Percentiles rank a stretch among this genome's conserved stretches.
Evolutionary conservation across 2,888 invertebrate species (phyloP).

Genomic region (Phyllotreta striolata): DNA sequence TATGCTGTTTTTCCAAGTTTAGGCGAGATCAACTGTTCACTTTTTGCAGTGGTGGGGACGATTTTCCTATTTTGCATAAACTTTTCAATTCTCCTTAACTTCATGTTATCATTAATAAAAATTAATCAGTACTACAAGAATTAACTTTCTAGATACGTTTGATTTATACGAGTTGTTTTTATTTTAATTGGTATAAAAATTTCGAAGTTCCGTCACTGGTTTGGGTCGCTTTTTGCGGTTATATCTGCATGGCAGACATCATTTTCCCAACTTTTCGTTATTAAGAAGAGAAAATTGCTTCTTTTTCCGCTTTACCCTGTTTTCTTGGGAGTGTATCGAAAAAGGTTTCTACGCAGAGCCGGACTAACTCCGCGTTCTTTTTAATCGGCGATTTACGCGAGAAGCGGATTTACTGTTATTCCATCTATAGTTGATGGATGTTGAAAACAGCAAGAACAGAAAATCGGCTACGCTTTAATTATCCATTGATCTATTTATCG

Average conservation of each 20-base stretch:
- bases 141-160: too few relatives aligned
- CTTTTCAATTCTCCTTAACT: too few relatives aligned
- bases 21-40: conserved; percentile 30
- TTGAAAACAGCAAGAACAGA: too few relatives aligned
- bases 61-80: too few relatives aligned
- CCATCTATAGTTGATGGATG: too few relatives aligned
- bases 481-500: too few relatives aligned
- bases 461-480: too few relatives aligned
- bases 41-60: conserved; percentile 23
- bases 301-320: conserved; percentile 40
- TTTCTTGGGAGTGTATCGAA: conserved; percentile 12
- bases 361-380: conserved; percentile 7
- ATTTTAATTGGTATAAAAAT: too few relatives aligned
- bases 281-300: conserved; percentile 48
- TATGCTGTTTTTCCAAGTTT: conserved; percentile 54
- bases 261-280: conserved; percentile 54
- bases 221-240: conserved; percentile 36
- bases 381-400: not conserved
- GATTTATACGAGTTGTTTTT: too few relatives aligned
- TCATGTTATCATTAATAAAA: too few relatives aligned
- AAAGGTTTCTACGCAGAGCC: conserved; percentile 13
- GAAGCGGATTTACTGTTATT: not conserved
- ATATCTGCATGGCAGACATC: conserved; percentile 55
- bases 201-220: not conserved
- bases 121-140: too few relatives aligned